These are phyloP conservation scores for Linnaemya vulpina DNA, from an alignment of 2,888 invertebrate species.

Conservation along the genomic window DNA sequence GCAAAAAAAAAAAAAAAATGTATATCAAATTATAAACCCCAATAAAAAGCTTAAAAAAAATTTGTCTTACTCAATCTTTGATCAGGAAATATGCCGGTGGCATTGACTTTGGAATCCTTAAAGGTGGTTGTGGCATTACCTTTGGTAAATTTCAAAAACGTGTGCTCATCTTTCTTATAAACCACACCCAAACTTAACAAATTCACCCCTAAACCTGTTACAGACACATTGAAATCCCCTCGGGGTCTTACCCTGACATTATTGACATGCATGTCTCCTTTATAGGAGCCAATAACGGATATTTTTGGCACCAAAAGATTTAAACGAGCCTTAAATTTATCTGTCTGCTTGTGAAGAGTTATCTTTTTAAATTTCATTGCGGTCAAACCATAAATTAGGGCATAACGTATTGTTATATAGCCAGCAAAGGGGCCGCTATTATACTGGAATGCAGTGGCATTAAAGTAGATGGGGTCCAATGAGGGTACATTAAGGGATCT, in stretches of 20 bases:
- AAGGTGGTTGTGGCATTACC: conserved; percentile 86
- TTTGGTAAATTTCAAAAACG: conserved; percentile 84
- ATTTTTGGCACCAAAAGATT: conserved; percentile 85
- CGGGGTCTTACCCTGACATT: conserved; percentile 85
- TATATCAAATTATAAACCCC: neutral
- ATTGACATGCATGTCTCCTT: conserved; percentile 86
- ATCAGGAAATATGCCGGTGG: conserved; percentile 86
- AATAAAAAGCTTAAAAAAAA: conserved; percentile 70
- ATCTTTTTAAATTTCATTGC: conserved; percentile 85
- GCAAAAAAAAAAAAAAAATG: conserved; percentile 5
- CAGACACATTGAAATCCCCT: conserved; percentile 85
- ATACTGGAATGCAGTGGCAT: conserved; percentile 79
- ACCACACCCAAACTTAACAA: conserved; percentile 83
- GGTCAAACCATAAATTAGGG: conserved; percentile 85
- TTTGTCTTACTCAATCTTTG: conserved; percentile 86
- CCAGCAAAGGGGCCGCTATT: conserved; percentile 79
- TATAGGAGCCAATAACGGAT: conserved; percentile 85
- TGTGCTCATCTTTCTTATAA: conserved; percentile 84
- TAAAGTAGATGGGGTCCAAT: conserved; percentile 80
- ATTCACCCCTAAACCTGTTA: conserved; percentile 84
- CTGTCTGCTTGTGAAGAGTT: conserved; percentile 80
- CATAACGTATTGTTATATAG: conserved; percentile 83
- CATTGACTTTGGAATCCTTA: conserved; percentile 85
- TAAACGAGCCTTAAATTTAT: conserved; percentile 77
- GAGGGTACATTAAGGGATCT: conserved; percentile 78